phyloP scores from a whole-genome alignment of 2,113 vertebrate genomes.

The Octodon degus region DNA sequence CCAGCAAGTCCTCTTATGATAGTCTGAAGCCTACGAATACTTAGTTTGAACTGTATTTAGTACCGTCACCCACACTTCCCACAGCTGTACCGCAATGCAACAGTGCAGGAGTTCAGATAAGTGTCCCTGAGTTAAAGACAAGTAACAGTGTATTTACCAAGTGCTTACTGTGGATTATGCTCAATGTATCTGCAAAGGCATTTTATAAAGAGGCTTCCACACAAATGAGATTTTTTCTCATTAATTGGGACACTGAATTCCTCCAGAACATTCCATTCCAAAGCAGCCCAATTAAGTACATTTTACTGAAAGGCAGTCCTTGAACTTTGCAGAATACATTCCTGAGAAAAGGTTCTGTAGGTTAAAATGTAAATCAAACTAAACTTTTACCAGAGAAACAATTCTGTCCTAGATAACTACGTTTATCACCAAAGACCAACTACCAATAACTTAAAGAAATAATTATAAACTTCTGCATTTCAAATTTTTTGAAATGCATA shows the following conservation, averaged over 20 bases:
- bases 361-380: conserved; percentile 64
- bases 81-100: not conserved
- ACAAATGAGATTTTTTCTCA: conserved; percentile 67
- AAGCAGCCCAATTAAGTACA: conserved; percentile 65
- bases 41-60: not conserved
- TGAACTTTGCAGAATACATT: conserved; percentile 70
- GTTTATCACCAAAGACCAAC: conserved; percentile 57
- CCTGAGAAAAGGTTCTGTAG: conserved; percentile 63
- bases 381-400: conserved; percentile 59
- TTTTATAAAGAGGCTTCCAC: conserved; percentile 50
- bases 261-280: conserved; percentile 72
- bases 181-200: conserved; percentile 53
- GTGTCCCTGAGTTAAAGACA: not conserved
- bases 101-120: not conserved
- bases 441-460: conserved; percentile 44
- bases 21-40: not conserved
- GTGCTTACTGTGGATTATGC: not conserved
- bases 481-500: not conserved
- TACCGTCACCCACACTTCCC: not conserved
- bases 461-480: not conserved
- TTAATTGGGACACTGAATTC: conserved; percentile 67
- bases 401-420: conserved; percentile 52
- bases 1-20: not conserved
- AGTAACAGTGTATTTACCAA: not conserved
- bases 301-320: conserved; percentile 65